phyloP scores from a whole-genome alignment of 2,113 vertebrate genomes.

The Salvelinus alpinus region DNA sequence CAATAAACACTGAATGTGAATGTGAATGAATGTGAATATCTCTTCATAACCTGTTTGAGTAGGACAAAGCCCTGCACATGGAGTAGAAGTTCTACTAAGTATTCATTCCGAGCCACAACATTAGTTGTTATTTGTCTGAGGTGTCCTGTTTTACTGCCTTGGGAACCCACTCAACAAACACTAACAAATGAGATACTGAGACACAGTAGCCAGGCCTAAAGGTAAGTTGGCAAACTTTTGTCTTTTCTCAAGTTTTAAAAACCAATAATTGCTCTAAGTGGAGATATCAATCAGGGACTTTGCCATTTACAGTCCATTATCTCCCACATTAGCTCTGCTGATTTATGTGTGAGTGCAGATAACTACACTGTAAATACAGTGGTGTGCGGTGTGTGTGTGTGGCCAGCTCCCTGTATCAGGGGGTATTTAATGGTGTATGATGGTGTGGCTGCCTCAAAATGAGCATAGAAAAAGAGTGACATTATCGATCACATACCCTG shows the following conservation, averaged over 20 bases:
- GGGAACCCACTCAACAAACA: constrained; percentile 65
- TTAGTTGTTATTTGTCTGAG: constrained; percentile 67
- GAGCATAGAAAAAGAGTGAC: constrained; percentile 68
- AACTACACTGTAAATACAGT: constrained; percentile 60
- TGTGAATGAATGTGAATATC: constrained; percentile 23
- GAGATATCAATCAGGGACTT: constrained; percentile 71
- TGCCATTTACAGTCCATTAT: constrained; percentile 78
- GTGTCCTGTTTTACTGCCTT: constrained; percentile 66
- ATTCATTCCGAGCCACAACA: constrained; percentile 60
- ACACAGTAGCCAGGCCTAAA: constrained; percentile 41
- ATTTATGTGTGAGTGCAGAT: constrained; percentile 68
- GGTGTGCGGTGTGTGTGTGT: background rate
- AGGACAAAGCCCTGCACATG: constrained; percentile 47
- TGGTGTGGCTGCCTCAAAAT: constrained; percentile 65
- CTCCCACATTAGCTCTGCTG: constrained; percentile 68
- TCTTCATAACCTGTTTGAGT: constrained; percentile 43
- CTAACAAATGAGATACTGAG: constrained; percentile 65
- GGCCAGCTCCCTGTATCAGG: constrained; percentile 51
- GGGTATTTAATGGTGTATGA: constrained; percentile 70
- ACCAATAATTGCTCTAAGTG: constrained; percentile 74
- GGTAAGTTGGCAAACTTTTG: constrained; percentile 60
- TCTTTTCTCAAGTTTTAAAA: constrained; percentile 64
- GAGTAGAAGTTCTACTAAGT: constrained; percentile 55
- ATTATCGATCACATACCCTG: constrained; percentile 69
- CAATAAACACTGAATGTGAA: constrained; percentile 21